These are phyloP conservation scores for Papilio elwesi DNA, from an alignment of 2,888 invertebrate genomes.

Conservation along the genomic window DNA sequence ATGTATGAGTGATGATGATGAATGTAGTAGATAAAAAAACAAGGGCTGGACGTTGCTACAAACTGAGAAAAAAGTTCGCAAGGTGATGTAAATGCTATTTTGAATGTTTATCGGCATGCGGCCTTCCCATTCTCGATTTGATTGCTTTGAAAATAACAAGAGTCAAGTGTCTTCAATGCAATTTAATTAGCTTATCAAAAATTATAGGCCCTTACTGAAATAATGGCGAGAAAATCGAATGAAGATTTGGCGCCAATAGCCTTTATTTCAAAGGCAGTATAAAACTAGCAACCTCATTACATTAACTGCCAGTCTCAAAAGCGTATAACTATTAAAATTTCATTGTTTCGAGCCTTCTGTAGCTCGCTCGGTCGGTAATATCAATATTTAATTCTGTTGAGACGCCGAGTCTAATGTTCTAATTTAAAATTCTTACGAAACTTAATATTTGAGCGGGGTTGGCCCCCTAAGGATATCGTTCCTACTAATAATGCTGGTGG, in stretches of 20 bases:
- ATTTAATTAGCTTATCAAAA: too few species aligned
- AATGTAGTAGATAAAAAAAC: too few species aligned
- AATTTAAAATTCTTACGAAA: conserved; percentile 81
- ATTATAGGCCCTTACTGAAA: too few species aligned
- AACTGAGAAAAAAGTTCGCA: too few species aligned
- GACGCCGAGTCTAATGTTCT: conserved; percentile 74
- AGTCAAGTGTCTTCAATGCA: too few species aligned
- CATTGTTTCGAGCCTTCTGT: conserved; percentile 68
- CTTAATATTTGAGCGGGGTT: conserved; percentile 78
- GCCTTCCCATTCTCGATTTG: too few species aligned
- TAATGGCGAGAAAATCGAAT: neutral
- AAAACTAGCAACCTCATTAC: conserved; percentile 74
- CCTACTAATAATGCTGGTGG: conserved; percentile 58
- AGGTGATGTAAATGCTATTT: too few species aligned
- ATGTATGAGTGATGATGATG: too few species aligned
- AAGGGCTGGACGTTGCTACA: too few species aligned
- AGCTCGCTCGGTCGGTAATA: conserved; percentile 71
- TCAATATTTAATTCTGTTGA: conserved; percentile 78
- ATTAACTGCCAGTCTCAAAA: conserved; percentile 72
- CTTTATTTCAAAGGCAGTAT: conserved; percentile 52
- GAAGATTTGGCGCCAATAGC: conserved; percentile 58
- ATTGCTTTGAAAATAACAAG: too few species aligned
- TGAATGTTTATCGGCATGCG: too few species aligned
- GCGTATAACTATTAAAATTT: conserved; percentile 79
- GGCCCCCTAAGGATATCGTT: conserved; percentile 62